Conservation (phyloP, 2,113 vertebrate genomes). For the Camelus bactrianus region DNA sequence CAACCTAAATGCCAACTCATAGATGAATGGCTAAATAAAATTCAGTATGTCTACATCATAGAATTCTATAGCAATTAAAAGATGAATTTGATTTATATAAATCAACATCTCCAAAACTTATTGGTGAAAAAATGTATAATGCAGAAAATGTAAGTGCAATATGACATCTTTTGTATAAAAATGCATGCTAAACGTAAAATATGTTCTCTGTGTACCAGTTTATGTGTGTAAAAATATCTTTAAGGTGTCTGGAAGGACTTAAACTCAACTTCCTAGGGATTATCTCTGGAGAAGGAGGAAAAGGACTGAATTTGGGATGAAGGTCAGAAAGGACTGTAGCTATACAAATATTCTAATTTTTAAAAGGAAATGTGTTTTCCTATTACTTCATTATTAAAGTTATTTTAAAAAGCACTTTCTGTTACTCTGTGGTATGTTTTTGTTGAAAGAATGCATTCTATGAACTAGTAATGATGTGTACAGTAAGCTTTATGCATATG, state of each 20-base stretch:
- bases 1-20: neutral
- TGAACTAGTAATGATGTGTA: neutral
- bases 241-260: neutral
- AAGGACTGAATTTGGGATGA: neutral
- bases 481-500: neutral
- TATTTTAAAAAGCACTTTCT: neutral
- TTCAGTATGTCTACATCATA: neutral
- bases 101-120: neutral
- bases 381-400: neutral
- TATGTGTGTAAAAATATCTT: neutral
- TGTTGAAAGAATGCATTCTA: slow-evolving; percentile 7
- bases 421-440: neutral
- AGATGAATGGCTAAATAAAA: neutral
- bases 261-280: neutral
- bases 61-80: neutral
- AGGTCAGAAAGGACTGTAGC: neutral
- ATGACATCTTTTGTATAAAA: neutral
- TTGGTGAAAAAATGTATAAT: neutral
- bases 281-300: neutral
- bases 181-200: neutral
- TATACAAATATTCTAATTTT: slow-evolving; percentile 24
- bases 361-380: neutral
- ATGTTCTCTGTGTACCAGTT: neutral
- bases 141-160: neutral
- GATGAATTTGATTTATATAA: neutral